phyloP scores from a whole-genome alignment of 2,888 invertebrate genomes.

The Coenonympha arcania region DNA sequence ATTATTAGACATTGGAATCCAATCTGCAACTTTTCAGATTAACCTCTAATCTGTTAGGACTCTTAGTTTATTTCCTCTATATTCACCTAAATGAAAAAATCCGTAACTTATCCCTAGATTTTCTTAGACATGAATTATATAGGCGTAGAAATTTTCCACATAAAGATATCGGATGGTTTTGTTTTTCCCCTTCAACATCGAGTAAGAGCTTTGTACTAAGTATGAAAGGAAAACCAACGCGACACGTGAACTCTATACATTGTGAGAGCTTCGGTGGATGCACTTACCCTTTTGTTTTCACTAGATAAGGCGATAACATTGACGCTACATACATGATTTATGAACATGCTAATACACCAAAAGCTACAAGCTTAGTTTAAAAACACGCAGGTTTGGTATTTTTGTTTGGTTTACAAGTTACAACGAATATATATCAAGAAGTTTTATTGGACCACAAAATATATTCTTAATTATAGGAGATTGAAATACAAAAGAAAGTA shows the following conservation, averaged over 20 bases:
- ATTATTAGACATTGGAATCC: too few species aligned
- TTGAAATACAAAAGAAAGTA: too few species aligned
- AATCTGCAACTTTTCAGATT: too few species aligned
- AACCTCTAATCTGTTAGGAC: too few species aligned
- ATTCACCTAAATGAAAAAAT: too few species aligned
- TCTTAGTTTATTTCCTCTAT: too few species aligned
- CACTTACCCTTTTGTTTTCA: constrained; percentile 21
- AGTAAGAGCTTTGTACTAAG: not conserved
- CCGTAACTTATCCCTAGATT: too few species aligned
- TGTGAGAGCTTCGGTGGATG: constrained; percentile 12
- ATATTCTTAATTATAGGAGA: too few species aligned
- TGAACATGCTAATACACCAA: constrained; percentile 1
- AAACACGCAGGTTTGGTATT: constrained; percentile 5
- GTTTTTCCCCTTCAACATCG: not conserved
- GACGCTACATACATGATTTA: constrained; percentile 15
- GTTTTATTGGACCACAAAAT: too few species aligned
- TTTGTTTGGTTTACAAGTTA: too few species aligned
- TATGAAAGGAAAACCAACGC: constrained; percentile 4
- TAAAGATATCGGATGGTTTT: constrained; percentile 1
- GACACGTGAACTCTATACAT: constrained; percentile 5
- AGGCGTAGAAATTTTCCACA: not conserved
- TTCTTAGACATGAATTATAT: too few species aligned
- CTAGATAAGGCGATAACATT: constrained; percentile 23
- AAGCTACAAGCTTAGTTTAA: not conserved
- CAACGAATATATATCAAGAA: too few species aligned